Conservation (phyloP, 2,888 invertebrate genomes). For the Macrophya alboannulata region DNA sequence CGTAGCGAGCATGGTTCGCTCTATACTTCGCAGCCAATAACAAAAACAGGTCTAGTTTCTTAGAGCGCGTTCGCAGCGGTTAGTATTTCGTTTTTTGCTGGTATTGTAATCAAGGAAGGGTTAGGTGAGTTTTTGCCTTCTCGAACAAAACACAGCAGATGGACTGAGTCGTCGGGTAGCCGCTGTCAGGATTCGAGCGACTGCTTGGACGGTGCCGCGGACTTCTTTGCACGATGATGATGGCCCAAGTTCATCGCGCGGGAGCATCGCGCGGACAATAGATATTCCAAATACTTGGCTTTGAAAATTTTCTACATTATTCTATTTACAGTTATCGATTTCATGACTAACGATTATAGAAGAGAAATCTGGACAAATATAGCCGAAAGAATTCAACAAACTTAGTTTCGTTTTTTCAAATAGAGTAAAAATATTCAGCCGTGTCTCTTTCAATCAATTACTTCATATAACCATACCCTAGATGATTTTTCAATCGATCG, state of each 20-base stretch:
- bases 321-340: background rate
- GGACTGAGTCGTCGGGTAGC: constrained; percentile 77
- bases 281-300: constrained; percentile 6
- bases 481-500: background rate
- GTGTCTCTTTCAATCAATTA: background rate
- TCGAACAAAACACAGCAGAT: constrained; percentile 78
- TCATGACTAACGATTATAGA: constrained; percentile 1
- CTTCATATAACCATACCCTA: background rate
- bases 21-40: constrained; percentile 56
- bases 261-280: constrained; percentile 26
- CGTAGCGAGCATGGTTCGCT: constrained; percentile 44
- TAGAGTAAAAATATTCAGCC: background rate
- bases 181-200: constrained; percentile 55
- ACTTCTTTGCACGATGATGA: constrained; percentile 32
- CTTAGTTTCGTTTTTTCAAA: background rate
- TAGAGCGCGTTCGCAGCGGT: constrained; percentile 78
- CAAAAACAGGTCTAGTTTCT: constrained; percentile 80
- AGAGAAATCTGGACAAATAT: background rate
- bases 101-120: constrained; percentile 81
- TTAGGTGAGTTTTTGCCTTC: constrained; percentile 79
- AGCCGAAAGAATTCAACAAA: background rate
- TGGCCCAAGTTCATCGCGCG: constrained; percentile 41
- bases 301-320: background rate
- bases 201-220: constrained; percentile 50
- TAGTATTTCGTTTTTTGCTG: constrained; percentile 80